These are phyloP conservation scores for Lanius collurio DNA, from an alignment of 2,113 vertebrate genomes.

Conservation along the genomic window DNA sequence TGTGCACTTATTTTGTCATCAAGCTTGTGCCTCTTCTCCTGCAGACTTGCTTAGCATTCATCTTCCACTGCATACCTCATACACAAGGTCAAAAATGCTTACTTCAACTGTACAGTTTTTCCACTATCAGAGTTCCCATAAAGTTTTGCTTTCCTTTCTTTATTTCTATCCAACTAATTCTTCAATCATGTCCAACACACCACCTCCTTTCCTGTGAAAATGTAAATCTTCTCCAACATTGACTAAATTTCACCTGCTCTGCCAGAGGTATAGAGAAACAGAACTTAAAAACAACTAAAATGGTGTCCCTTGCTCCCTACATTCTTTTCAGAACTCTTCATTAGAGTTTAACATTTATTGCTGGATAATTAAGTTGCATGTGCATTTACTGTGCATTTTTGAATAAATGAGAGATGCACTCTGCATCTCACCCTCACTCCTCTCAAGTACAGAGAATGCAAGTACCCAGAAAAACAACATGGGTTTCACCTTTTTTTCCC, in stretches of 20 bases:
- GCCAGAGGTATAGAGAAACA: background rate
- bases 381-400: background rate
- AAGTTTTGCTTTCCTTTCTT: background rate
- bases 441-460: background rate
- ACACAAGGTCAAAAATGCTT: background rate
- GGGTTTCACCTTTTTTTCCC: background rate
- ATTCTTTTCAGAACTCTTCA: background rate
- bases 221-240: background rate
- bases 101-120: background rate
- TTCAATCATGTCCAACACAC: background rate
- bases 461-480: background rate
- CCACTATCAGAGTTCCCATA: background rate
- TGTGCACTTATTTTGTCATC: background rate
- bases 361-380: background rate
- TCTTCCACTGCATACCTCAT: background rate
- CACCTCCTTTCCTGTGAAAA: background rate
- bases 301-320: background rate
- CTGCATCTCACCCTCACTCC: background rate
- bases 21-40: background rate
- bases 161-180: background rate
- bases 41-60: background rate
- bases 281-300: background rate
- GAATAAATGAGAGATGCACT: background rate
- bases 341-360: background rate
- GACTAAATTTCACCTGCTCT: background rate